Evolutionary conservation across 1,140 invertebrate genomes (phyloP).

Genomic region (Arion vulgaris): DNA sequence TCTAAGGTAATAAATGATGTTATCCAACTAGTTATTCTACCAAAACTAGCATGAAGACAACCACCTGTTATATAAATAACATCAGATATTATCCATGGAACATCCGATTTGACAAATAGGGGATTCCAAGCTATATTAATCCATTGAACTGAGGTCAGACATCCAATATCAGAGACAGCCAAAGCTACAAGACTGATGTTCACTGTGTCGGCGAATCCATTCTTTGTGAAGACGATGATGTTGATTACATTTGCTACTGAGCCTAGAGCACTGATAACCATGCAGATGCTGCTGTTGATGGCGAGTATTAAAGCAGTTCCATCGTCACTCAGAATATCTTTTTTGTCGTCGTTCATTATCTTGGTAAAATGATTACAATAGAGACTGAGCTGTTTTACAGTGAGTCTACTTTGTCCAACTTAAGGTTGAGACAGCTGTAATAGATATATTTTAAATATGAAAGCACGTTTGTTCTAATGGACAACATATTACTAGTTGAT

Average conservation of each 20-base stretch:
- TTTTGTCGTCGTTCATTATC: too few species aligned
- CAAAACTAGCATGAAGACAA: not conserved
- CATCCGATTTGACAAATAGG: not conserved
- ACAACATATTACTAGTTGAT: too few species aligned
- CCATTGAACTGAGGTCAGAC: not conserved
- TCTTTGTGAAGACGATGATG: not conserved
- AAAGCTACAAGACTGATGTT: not conserved
- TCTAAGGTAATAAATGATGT: not conserved
- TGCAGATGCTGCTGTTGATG: not conserved
- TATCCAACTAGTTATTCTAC: not conserved
- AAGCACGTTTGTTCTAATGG: too few species aligned
- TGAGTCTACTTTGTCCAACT: too few species aligned
- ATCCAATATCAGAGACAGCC: not conserved
- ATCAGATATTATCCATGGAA: not conserved
- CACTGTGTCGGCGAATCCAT: not conserved
- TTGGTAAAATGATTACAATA: too few species aligned
- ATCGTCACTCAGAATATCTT: too few species aligned
- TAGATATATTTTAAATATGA: too few species aligned
- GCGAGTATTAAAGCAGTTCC: too few species aligned
- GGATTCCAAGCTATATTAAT: not conserved
- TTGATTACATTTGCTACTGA: not conserved
- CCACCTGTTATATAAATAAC: not conserved
- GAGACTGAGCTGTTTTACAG: too few species aligned
- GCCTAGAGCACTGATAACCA: not conserved
- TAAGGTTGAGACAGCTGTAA: too few species aligned